A percentile compares a stretch with the other conserved stretches of the same genome.
These are phyloP conservation scores for Apodemia hepburni DNA, from an alignment of 2,888 invertebrate species.

Conservation along the genomic window DNA sequence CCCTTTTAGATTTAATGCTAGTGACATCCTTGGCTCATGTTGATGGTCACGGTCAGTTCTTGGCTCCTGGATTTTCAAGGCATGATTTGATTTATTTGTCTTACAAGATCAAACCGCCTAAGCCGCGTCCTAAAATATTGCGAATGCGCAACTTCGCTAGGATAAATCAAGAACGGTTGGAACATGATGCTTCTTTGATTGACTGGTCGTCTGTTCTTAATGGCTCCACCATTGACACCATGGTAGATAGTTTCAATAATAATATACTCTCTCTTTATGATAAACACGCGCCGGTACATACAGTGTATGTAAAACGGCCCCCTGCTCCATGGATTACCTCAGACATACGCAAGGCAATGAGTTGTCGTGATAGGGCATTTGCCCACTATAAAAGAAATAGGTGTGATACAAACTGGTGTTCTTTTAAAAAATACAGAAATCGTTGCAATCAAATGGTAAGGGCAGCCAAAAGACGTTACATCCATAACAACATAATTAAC, in stretches of 20 bases:
- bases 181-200: neutral
- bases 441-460: neutral
- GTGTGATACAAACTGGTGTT: neutral
- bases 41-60: neutral
- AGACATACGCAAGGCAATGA: neutral
- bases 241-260: neutral
- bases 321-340: neutral
- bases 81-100: neutral
- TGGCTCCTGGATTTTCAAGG: neutral
- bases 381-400: neutral
- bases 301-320: neutral
- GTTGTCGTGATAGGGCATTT: neutral
- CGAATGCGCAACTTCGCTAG: neutral
- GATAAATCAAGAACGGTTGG: neutral
- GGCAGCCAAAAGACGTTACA: no score
- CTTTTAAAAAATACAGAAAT: neutral
- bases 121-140: neutral
- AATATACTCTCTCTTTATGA: neutral
- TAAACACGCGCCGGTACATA: neutral
- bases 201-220: neutral
- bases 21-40: neutral
- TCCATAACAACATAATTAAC: no score
- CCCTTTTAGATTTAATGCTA: neutral
- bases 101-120: neutral
- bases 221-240: neutral